Conservation (phyloP, 1,140 invertebrate species). For the Trachelipus rathkii region DNA sequence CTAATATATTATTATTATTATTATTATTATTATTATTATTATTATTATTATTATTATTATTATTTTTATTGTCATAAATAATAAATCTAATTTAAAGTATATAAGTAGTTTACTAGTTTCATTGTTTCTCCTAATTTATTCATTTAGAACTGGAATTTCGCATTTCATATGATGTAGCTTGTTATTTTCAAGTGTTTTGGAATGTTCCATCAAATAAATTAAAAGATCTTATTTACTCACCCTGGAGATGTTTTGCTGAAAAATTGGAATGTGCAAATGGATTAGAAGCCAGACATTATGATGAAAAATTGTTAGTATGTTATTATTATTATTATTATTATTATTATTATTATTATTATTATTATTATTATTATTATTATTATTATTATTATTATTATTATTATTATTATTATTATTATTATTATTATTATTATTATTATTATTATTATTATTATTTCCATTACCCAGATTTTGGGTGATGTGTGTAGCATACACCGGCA, state of each 20-base stretch:
- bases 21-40: neutral
- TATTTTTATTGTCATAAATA: too few relatives aligned
- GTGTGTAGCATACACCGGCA: too few relatives aligned
- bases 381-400: too few relatives aligned
- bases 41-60: neutral
- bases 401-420: too few relatives aligned
- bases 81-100: too few relatives aligned
- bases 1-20: neutral
- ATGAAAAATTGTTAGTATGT: neutral
- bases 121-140: neutral
- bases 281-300: neutral
- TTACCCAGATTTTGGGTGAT: too few relatives aligned
- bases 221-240: neutral
- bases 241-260: neutral
- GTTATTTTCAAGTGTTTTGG: slow-evolving; percentile 4
- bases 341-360: too few relatives aligned
- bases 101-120: too few relatives aligned
- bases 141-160: neutral
- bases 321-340: too few relatives aligned
- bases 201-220: neutral
- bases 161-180: neutral
- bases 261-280: neutral
- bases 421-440: too few relatives aligned
- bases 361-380: too few relatives aligned
- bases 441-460: too few relatives aligned